Conservation (phyloP, 2,797 vertebrate genomes). For the Numenius phaeopus region DNA sequence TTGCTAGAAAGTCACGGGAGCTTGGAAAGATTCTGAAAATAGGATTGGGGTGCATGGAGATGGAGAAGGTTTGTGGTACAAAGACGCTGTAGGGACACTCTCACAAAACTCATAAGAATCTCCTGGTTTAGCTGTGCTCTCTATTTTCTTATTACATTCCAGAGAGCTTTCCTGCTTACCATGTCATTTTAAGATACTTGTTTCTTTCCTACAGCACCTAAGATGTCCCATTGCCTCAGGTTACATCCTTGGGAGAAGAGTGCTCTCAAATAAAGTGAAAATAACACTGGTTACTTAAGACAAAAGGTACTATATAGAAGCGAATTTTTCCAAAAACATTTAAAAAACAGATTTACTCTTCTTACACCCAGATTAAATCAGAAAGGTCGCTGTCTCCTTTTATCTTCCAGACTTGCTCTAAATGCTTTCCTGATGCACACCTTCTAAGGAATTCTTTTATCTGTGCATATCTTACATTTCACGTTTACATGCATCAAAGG, state of each 20-base stretch:
- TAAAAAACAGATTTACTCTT: not conserved
- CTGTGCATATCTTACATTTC: conserved; percentile 15
- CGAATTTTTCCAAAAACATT: not conserved
- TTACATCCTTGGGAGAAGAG: not conserved
- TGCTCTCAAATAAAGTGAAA: not conserved
- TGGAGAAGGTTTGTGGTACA: not conserved
- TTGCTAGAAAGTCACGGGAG: not conserved
- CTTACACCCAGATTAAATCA: conserved; percentile 13
- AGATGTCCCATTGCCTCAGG: not conserved
- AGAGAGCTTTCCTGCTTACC: not conserved
- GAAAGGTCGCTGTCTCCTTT: not conserved
- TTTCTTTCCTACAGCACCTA: not conserved
- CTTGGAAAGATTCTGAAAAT: not conserved
- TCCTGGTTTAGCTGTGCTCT: not conserved
- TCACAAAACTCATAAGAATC: not conserved
- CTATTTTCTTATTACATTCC: not conserved
- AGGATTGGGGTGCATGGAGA: not conserved
- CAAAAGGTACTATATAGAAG: not conserved
- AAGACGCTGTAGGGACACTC: not conserved
- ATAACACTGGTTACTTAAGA: not conserved
- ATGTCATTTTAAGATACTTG: not conserved
- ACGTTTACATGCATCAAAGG: conserved; percentile 31
- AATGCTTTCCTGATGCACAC: not conserved
- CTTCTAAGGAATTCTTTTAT: conserved; percentile 28
- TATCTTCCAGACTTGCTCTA: not conserved